A percentile compares a stretch with the other conserved stretches of the same genome.
Conservation (phyloP, 2,113 vertebrate species). For the Epinephelus cyanopodus region DNA sequence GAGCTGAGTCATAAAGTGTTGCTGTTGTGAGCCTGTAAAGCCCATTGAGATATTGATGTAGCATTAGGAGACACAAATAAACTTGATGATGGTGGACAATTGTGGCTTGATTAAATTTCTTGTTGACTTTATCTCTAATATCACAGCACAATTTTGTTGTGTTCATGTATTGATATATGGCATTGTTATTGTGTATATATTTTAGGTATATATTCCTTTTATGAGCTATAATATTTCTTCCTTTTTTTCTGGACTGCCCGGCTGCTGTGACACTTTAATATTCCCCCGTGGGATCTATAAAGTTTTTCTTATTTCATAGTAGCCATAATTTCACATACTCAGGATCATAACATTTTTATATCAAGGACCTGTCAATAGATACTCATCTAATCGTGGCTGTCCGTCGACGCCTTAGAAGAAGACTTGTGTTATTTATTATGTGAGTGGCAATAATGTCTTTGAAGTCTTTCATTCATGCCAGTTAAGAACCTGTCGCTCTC, state of each 20-base stretch:
- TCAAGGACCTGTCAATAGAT: background rate
- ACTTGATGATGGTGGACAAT: background rate
- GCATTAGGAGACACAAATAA: background rate
- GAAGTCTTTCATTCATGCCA: background rate
- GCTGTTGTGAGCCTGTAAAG: background rate
- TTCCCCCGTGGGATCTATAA: background rate
- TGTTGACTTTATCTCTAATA: background rate
- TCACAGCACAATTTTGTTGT: background rate
- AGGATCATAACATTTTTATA: constrained; percentile 14
- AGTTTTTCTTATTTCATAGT: background rate
- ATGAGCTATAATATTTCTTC: background rate
- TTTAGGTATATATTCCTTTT: background rate
- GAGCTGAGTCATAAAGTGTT: background rate
- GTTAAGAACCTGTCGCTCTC: background rate
- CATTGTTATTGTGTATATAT: background rate
- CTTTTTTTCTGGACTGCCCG: background rate
- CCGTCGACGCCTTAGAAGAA: background rate
- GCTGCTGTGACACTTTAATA: background rate
- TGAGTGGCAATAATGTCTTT: background rate
- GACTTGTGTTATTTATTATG: background rate
- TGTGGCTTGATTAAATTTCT: background rate
- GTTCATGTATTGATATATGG: background rate
- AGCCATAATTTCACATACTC: background rate
- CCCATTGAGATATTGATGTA: background rate
- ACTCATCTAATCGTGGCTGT: background rate